A percentile compares a stretch with the other conserved stretches of the same genome.
These are phyloP conservation scores for Drosophila nannoptera DNA, from an alignment of 1,140 invertebrate genomes.

Conservation along the genomic window DNA sequence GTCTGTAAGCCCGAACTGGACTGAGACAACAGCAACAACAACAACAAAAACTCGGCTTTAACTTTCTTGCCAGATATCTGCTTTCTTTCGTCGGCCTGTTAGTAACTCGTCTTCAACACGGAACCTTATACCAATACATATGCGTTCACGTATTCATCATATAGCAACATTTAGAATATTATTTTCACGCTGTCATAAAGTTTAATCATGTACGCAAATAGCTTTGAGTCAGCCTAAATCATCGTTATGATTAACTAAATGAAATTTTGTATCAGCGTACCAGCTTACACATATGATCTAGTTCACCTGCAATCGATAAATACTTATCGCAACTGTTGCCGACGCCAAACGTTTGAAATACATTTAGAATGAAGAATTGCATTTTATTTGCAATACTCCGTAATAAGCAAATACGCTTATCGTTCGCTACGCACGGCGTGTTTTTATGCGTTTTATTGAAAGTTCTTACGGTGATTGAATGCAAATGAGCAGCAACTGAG, in stretches of 20 bases:
- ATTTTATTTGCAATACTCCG: neutral
- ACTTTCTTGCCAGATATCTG: slow-evolving; percentile 44
- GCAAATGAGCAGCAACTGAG: slow-evolving; percentile 14
- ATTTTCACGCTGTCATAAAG: slow-evolving; percentile 8
- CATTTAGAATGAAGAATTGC: neutral
- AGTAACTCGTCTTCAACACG: neutral
- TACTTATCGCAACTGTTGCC: slow-evolving; percentile 11
- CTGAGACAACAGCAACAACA: slow-evolving; percentile 25
- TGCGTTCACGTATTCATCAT: neutral
- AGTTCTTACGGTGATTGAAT: slow-evolving; percentile 39
- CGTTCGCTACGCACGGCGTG: slow-evolving; percentile 14
- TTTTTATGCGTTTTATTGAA: slow-evolving; percentile 23
- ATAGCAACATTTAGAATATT: slow-evolving; percentile 13
- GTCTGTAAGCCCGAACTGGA: slow-evolving; percentile 47
- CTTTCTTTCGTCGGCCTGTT: slow-evolving; percentile 32
- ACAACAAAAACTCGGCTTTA: slow-evolving; percentile 35
- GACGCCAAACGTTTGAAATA: neutral
- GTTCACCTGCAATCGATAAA: slow-evolving; percentile 9
- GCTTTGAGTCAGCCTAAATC: slow-evolving; percentile 30
- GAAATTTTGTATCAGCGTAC: neutral
- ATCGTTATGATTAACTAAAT: slow-evolving; percentile 30
- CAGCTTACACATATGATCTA: neutral
- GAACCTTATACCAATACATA: neutral
- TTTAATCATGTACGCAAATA: slow-evolving; percentile 40
- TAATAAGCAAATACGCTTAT: neutral